Evolutionary conservation across 2,888 invertebrate genomes (phyloP).

Genomic region (Hoplodrina ambigua): DNA sequence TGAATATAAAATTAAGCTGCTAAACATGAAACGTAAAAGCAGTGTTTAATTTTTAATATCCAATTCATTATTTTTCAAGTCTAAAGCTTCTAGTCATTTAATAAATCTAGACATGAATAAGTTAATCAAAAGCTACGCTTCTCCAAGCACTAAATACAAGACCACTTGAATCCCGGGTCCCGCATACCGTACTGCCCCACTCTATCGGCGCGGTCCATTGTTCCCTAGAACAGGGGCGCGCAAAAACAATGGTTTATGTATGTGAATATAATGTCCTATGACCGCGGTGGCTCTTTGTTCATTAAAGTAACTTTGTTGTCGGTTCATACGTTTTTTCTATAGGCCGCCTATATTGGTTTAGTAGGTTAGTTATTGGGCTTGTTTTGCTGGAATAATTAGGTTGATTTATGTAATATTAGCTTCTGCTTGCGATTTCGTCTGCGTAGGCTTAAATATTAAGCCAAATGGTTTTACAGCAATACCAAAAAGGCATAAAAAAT

Average conservation of each 20-base stretch:
- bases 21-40: not conserved
- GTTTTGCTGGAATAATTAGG: slow-evolving; percentile 16
- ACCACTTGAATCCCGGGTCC: slow-evolving; percentile 50
- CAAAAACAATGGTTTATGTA: slow-evolving; percentile 66
- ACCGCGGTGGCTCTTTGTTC: slow-evolving; percentile 63
- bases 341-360: slow-evolving; percentile 40
- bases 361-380: slow-evolving; percentile 9
- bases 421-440: too few relatives aligned
- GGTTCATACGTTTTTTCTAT: slow-evolving; percentile 52
- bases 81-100: not conserved
- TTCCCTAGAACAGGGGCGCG: slow-evolving; percentile 64
- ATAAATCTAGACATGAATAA: slow-evolving; percentile 16
- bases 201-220: slow-evolving; percentile 66
- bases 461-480: too few relatives aligned
- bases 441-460: too few relatives aligned
- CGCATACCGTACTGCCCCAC: slow-evolving; percentile 34
- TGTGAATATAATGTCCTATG: slow-evolving; percentile 63
- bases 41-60: not conserved
- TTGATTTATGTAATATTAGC: not conserved
- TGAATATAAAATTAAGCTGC: not conserved
- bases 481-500: too few relatives aligned
- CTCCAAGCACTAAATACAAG: slow-evolving; percentile 34
- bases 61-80: not conserved
- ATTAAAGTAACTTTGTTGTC: slow-evolving; percentile 60
- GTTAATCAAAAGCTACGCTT: slow-evolving; percentile 21